Evolutionary conservation across 2,113 vertebrate species (phyloP).

Genomic region (Tinamus guttatus): DNA sequence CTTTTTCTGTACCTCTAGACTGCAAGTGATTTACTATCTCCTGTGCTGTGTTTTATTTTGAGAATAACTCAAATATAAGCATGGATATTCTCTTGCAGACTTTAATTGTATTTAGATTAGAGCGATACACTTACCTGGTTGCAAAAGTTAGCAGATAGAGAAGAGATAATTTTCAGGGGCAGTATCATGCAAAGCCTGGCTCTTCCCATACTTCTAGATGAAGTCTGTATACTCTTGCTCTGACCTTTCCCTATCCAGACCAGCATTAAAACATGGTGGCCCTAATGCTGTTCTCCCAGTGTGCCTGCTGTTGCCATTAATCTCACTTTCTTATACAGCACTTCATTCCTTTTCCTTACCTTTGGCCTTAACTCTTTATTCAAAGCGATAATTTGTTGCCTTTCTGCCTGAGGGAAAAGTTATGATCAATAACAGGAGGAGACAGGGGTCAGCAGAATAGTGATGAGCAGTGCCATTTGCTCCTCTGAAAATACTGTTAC

Average conservation of each 20-base stretch:
- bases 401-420: slow-evolving; percentile 51
- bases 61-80: not conserved
- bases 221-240: slow-evolving; percentile 46
- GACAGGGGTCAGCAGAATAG: slow-evolving; percentile 52
- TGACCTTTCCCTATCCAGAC: slow-evolving; percentile 53
- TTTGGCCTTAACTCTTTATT: slow-evolving; percentile 68
- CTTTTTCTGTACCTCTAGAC: not conserved
- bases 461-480: slow-evolving; percentile 60
- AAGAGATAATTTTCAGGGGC: slow-evolving; percentile 47
- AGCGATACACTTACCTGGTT: not conserved
- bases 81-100: not conserved
- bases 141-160: slow-evolving; percentile 34
- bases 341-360: slow-evolving; percentile 61
- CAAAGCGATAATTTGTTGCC: slow-evolving; percentile 67
- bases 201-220: slow-evolving; percentile 1
- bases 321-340: slow-evolving; percentile 55
- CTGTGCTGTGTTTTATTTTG: not conserved
- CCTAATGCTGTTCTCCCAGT: slow-evolving; percentile 46
- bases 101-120: slow-evolving; percentile 14
- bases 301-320: slow-evolving; percentile 56
- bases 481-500: slow-evolving; percentile 24
- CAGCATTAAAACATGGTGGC: slow-evolving; percentile 37
- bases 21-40: not conserved
- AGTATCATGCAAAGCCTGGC: slow-evolving; percentile 12
- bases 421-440: slow-evolving; percentile 69